phyloP scores from a whole-genome alignment of 1,140 invertebrate species.

The Sycophaga agraensis region DNA sequence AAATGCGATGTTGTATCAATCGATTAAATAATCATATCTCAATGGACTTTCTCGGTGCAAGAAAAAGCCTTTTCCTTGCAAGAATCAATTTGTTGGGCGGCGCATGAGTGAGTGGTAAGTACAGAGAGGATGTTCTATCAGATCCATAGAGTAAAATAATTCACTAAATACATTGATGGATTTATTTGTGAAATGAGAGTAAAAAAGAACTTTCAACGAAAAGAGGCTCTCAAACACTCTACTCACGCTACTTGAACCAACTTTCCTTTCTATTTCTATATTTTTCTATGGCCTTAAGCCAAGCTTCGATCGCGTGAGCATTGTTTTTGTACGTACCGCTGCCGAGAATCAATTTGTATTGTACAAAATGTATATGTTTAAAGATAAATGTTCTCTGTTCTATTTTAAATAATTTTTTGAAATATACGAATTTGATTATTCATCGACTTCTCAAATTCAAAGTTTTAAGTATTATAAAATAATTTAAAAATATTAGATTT shows the following conservation, averaged over 20 bases:
- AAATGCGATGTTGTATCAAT: no score
- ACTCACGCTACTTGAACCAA: slow-evolving; percentile 43
- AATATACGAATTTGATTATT: no score
- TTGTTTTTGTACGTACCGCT: not conserved
- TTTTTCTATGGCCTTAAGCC: slow-evolving; percentile 13
- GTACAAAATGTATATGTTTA: no score
- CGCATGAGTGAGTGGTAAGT: slow-evolving; percentile 57
- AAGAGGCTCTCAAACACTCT: slow-evolving; percentile 43
- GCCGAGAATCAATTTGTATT: not conserved
- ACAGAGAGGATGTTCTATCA: slow-evolving; percentile 44
- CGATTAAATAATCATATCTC: not conserved
- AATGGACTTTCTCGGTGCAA: slow-evolving; percentile 38
- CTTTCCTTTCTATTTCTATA: slow-evolving; percentile 16
- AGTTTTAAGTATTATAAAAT: no score
- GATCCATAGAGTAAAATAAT: slow-evolving; percentile 11
- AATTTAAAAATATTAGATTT: no score
- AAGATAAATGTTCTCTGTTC: no score
- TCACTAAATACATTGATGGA: slow-evolving; percentile 22
- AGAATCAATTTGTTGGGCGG: slow-evolving; percentile 50
- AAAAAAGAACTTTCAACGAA: slow-evolving; percentile 24
- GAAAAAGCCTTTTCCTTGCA: slow-evolving; percentile 41
- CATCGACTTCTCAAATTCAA: no score
- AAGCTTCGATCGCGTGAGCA: slow-evolving; percentile 14
- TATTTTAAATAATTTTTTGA: no score
- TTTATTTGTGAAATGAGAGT: slow-evolving; percentile 12